A percentile compares a stretch with the other conserved stretches of the same genome.
phyloP scores from a whole-genome alignment of 2,797 vertebrate species.

The Phataginus tetradactyla region DNA sequence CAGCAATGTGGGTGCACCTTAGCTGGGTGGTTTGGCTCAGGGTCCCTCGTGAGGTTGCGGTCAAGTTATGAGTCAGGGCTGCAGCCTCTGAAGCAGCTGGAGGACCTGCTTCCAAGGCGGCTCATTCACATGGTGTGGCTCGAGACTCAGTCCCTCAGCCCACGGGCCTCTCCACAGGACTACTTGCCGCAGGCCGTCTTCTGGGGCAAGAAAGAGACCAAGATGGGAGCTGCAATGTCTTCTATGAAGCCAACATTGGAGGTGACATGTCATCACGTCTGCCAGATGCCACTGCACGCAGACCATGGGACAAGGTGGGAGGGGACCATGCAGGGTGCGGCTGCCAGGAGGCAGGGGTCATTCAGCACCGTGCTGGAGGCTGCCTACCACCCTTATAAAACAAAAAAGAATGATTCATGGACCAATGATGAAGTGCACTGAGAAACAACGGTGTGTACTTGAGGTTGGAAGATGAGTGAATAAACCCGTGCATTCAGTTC shows the following conservation, averaged over 20 bases:
- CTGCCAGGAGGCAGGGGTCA: neutral
- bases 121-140: neutral
- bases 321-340: neutral
- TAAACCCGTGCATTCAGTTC: neutral
- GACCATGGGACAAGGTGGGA: neutral
- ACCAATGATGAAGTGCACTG: neutral
- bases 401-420: neutral
- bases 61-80: neutral
- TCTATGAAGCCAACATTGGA: constrained; percentile 9
- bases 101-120: neutral
- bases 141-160: neutral
- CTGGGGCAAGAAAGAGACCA: neutral
- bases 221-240: neutral
- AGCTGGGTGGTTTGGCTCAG: neutral
- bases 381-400: neutral
- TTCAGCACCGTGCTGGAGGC: neutral
- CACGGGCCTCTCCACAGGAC: neutral
- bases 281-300: neutral
- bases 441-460: neutral
- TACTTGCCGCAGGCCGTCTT: neutral
- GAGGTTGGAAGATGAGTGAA: neutral
- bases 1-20: neutral
- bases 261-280: neutral
- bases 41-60: neutral
- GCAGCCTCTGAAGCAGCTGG: neutral